Conservation (phyloP, 2,888 invertebrate genomes). For the Leptopilina drosophilae region DNA sequence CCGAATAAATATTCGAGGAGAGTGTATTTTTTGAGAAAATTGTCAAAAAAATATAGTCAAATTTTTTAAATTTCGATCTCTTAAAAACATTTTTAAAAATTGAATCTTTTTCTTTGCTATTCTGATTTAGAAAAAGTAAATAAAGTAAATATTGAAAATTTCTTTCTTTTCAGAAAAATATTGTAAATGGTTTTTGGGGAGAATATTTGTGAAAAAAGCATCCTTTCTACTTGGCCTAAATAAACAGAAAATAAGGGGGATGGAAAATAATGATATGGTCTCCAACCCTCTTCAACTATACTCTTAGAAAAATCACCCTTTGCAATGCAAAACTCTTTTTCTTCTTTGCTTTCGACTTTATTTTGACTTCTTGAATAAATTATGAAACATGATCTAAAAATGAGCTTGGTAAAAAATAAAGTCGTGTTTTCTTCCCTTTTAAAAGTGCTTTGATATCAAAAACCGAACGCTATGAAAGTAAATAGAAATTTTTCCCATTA, state of each 20-base stretch:
- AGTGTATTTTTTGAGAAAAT: not conserved
- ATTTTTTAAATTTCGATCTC: not conserved
- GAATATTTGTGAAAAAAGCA: no score
- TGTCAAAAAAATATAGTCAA: not conserved
- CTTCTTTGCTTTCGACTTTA: not conserved
- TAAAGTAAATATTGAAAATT: no score
- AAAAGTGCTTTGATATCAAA: not conserved
- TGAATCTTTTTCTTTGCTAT: no score
- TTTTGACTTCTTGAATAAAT: conserved; percentile 11
- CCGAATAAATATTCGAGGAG: no score
- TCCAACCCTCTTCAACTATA: not conserved
- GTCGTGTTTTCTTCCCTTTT: not conserved
- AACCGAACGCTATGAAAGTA: not conserved
- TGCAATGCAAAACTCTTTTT: conserved; percentile 6
- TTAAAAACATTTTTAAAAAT: no score
- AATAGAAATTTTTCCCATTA: not conserved
- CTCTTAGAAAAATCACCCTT: not conserved
- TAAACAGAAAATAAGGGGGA: not conserved
- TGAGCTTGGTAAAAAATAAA: not conserved
- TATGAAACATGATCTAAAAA: not conserved
- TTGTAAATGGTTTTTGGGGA: no score
- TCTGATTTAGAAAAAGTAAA: not conserved
- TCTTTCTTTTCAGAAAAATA: no score
- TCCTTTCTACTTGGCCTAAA: not conserved
- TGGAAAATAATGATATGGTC: not conserved